phyloP scores from a whole-genome alignment of 2,888 invertebrate species.

The Trissoscelio sp. region DNA sequence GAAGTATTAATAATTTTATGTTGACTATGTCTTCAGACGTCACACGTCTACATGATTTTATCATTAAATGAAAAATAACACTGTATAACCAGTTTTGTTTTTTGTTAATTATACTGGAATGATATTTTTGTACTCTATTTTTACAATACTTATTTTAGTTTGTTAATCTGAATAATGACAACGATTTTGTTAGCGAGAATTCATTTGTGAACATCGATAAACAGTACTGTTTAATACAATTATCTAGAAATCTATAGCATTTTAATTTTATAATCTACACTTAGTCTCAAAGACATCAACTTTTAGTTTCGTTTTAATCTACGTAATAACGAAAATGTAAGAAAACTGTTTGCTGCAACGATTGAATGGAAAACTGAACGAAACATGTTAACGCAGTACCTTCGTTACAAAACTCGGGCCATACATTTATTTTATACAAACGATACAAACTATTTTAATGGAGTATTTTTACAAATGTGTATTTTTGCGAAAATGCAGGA shows the following conservation, averaged over 20 bases:
- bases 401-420: constrained; percentile 24
- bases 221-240: constrained; percentile 11
- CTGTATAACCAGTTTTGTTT: constrained; percentile 4
- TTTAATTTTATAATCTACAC: constrained; percentile 23
- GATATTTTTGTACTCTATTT: constrained; percentile 23
- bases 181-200: not conserved
- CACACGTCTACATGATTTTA: constrained; percentile 44
- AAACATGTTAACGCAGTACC: constrained; percentile 14
- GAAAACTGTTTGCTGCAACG: constrained; percentile 1
- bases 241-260: constrained; percentile 6
- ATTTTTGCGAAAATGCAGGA: constrained; percentile 39
- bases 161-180: not conserved
- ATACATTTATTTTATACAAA: constrained; percentile 20
- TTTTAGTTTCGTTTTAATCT: constrained; percentile 14
- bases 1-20: constrained; percentile 30
- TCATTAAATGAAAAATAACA: constrained; percentile 3
- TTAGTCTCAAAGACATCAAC: constrained; percentile 55
- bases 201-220: constrained; percentile 1
- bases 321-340: not conserved
- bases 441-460: constrained; percentile 12
- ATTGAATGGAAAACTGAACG: constrained; percentile 26
- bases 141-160: constrained; percentile 15
- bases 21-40: constrained; percentile 22
- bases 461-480: constrained; percentile 31
- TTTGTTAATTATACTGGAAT: constrained; percentile 2